Evolutionary conservation across 2,888 invertebrate species (phyloP).

Genomic region (Ennomos fuscantarius): DNA sequence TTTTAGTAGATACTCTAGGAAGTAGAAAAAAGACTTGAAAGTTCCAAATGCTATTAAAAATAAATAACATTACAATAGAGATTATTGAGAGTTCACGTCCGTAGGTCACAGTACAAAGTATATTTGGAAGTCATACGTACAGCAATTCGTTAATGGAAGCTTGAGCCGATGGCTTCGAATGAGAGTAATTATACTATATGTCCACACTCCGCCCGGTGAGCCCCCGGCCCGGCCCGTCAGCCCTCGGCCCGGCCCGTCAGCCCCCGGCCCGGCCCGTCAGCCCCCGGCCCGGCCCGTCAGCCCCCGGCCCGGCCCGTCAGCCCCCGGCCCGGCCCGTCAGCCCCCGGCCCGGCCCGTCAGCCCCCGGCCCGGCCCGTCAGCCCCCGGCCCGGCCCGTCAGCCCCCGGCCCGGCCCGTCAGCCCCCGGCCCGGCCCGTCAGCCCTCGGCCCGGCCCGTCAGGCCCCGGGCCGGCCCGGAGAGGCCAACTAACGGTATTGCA

Average conservation of each 20-base stretch:
- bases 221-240: neutral
- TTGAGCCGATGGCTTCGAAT: conserved; percentile 8
- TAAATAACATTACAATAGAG: no score
- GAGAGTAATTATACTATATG: conserved; percentile 10
- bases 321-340: neutral
- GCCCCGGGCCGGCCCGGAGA: neutral
- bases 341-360: neutral
- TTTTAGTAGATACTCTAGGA: no score
- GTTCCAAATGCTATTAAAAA: no score
- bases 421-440: neutral
- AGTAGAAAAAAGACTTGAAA: no score
- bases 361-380: neutral
- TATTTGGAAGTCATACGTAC: conserved; percentile 1
- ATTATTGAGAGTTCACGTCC: no score
- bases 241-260: neutral
- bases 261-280: neutral
- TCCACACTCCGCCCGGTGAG: neutral
- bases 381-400: neutral
- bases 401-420: neutral
- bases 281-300: neutral
- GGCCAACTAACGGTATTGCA: conserved; percentile 4
- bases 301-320: neutral
- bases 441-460: neutral
- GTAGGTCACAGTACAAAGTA: neutral
- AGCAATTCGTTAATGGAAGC: conserved; percentile 7